Evolutionary conservation across 2,113 vertebrate species (phyloP).

Genomic region (Chionomys nivalis): DNA sequence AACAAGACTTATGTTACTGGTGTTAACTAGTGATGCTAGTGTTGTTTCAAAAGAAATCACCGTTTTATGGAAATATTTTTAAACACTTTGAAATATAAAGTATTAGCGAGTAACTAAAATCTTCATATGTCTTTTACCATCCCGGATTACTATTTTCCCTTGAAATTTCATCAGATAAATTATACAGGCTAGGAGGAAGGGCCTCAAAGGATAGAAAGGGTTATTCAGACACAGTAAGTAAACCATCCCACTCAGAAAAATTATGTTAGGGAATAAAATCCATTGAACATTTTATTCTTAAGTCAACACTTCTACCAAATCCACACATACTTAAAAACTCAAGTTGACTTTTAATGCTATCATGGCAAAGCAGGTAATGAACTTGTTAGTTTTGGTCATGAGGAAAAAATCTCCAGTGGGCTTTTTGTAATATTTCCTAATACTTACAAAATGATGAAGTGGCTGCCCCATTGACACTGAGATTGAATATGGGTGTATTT

Average conservation of each 20-base stretch:
- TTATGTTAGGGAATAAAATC: neutral
- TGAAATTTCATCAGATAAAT: slow-evolving; percentile 3
- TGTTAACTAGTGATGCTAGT: neutral
- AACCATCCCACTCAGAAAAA: neutral
- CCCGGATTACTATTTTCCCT: neutral
- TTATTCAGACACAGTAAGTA: neutral
- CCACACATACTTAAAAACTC: neutral
- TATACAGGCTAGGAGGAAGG: neutral
- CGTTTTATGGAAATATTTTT: slow-evolving; percentile 19
- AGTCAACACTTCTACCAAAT: neutral
- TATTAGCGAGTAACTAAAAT: neutral
- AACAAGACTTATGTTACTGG: neutral
- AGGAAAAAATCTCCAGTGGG: too few relatives aligned
- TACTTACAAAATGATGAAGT: neutral
- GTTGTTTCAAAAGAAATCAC: slow-evolving; percentile 7
- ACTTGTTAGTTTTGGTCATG: too few relatives aligned
- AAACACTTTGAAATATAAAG: neutral
- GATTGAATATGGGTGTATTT: neutral
- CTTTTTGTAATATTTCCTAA: too few relatives aligned
- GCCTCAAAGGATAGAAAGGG: neutral
- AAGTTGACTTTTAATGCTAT: neutral
- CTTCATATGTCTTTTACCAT: slow-evolving; percentile 26
- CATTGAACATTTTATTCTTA: neutral
- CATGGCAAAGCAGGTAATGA: too few relatives aligned
- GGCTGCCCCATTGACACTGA: neutral